Conservation (phyloP, 2,797 vertebrate genomes). For the Mallotus villosus region DNA sequence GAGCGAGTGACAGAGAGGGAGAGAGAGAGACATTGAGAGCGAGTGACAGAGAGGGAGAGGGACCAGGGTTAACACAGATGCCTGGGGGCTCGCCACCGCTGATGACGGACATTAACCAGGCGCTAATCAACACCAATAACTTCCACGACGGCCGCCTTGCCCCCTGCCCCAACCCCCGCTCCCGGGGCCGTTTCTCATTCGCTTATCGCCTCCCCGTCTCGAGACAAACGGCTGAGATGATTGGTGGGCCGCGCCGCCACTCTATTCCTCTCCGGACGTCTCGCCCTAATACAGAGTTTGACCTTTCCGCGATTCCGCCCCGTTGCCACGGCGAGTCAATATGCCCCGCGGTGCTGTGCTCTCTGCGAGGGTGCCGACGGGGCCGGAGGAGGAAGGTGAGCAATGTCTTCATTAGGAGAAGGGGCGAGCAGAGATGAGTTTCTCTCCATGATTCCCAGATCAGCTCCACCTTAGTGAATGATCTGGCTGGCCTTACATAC, state of each 20-base stretch:
- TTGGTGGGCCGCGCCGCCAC: slow-evolving; percentile 25
- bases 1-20: slow-evolving; percentile 7
- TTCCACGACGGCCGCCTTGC: slow-evolving; percentile 8
- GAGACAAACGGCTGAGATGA: slow-evolving; percentile 28
- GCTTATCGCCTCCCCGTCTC: slow-evolving; percentile 44
- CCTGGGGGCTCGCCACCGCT: background rate
- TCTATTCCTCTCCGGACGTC: slow-evolving; percentile 22
- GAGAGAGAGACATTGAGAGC: background rate
- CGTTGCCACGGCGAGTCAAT: slow-evolving; percentile 46
- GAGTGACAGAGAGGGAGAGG: background rate
- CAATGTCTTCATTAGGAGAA: slow-evolving; percentile 54
- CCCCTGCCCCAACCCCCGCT: background rate
- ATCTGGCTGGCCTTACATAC: slow-evolving; percentile 22
- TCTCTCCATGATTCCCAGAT: slow-evolving; percentile 25
- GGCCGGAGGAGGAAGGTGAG: slow-evolving; percentile 23
- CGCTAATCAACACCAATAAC: slow-evolving; percentile 43
- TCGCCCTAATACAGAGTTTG: slow-evolving; percentile 47
- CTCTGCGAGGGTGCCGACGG: slow-evolving; percentile 25
- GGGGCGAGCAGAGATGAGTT: slow-evolving; percentile 26
- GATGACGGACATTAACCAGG: slow-evolving; percentile 24
- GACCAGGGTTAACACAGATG: background rate
- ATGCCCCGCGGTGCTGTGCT: slow-evolving; percentile 24
- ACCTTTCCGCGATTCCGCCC: slow-evolving; percentile 50
- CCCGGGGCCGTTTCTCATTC: slow-evolving; percentile 38
- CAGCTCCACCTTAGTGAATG: slow-evolving; percentile 2